A percentile compares a stretch with the other conserved stretches of the same genome.
Evolutionary conservation across 37 sponge, comb jelly and placozoan genomes (phyloP).

Genomic region (Bolinopsis microptera): DNA sequence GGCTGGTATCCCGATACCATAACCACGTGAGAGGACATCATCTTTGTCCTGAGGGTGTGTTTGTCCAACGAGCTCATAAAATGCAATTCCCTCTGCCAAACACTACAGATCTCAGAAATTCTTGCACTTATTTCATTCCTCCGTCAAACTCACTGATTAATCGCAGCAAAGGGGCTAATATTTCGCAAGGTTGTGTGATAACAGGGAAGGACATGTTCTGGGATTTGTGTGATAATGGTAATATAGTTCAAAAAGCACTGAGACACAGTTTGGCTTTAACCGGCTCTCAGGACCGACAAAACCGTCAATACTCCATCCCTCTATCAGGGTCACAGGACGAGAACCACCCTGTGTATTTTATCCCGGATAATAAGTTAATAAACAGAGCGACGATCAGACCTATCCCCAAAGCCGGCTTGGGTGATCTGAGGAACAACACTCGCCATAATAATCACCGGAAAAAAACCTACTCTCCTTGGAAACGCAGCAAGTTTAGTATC

Average conservation of each 20-base stretch:
- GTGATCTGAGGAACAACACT: neutral
- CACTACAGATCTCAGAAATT: slow-evolving; percentile 24
- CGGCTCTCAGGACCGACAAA: neutral
- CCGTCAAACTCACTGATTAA: neutral
- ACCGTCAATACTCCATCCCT: neutral
- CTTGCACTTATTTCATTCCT: neutral
- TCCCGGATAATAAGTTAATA: neutral
- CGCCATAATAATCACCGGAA: neutral
- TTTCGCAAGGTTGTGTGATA: neutral
- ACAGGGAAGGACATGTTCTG: too few relatives aligned
- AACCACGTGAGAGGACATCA: neutral
- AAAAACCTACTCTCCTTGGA: slow-evolving; percentile 11
- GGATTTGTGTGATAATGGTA: neutral
- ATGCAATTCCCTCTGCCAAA: neutral
- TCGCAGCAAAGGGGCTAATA: neutral
- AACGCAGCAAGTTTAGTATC: neutral
- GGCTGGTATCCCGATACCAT: neutral
- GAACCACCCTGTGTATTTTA: neutral
- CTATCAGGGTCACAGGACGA: neutral
- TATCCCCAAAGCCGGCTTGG: neutral
- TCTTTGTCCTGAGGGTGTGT: slow-evolving; percentile 8
- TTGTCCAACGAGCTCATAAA: neutral
- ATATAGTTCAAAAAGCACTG: neutral
- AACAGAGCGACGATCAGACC: neutral
- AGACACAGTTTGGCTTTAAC: neutral